Conservation (phyloP, 1,140 invertebrate genomes). For the Panonychus citri region DNA sequence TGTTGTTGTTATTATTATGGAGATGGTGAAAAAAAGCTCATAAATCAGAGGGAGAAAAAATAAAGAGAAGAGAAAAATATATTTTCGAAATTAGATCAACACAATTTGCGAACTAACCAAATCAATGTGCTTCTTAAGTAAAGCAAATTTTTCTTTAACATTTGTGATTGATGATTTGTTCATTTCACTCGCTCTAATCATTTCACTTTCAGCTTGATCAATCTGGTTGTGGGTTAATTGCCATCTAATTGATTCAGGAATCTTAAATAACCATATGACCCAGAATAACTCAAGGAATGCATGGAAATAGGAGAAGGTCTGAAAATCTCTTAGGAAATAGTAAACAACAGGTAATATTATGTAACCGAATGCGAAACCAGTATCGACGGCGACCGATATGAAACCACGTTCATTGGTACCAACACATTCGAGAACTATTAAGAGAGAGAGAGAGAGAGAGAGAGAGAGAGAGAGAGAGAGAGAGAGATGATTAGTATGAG, state of each 20-base stretch:
- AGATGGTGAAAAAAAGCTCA: no score
- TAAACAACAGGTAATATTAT: neutral
- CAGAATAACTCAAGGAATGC: slow-evolving; percentile 20
- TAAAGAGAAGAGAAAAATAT: neutral
- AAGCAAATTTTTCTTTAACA: neutral
- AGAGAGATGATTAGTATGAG: no score
- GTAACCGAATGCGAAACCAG: neutral
- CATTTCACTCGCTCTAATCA: slow-evolving; percentile 4
- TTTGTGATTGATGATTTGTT: neutral
- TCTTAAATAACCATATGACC: neutral
- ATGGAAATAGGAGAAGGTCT: slow-evolving; percentile 44
- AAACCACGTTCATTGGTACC: neutral
- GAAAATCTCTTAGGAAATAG: neutral
- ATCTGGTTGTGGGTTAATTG: slow-evolving; percentile 2
- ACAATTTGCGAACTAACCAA: neutral
- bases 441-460: no score
- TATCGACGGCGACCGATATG: neutral
- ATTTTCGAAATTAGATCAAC: neutral
- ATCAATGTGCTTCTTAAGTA: neutral
- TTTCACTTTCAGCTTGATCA: slow-evolving; percentile 2
- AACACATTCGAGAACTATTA: neutral
- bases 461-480: no score
- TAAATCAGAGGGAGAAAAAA: no score
- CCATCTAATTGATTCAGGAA: slow-evolving; percentile 12
- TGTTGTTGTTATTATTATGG: neutral